Evolutionary conservation across 2,113 vertebrate species (phyloP), one percentile per base, ranked within the genome.

Genomic region (Calidris pygmaea): DNA sequence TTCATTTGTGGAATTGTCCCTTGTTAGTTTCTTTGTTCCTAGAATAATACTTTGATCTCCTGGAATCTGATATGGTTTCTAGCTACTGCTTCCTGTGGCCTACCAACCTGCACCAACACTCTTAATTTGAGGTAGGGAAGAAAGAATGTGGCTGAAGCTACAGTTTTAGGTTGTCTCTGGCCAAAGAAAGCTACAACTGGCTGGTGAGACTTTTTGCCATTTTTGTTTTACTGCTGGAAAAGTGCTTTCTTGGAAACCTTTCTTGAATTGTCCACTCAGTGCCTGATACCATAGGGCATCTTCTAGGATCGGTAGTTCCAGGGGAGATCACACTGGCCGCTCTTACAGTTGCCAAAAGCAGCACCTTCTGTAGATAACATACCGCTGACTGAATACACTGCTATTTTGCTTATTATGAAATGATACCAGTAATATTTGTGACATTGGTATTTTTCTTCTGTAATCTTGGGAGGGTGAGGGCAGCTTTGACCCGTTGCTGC

Each of bases 401-500:
- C 43, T 29, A 1, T 19, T 59, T 16, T 48, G 37, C 32, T 55
- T 22, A 0, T 6, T 82, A 5, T 39, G 27, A 18, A 32, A 8
- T 12, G 7, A 1, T 12, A 4, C 7, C 26, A 35, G 14, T 22
- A 37, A 1, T 29, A 2, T 14, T 14, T 39, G 35, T 48, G 56
- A 1, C 17, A 1, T 1, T 11, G 56, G 7, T 29, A 12, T 4
- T 12, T 52, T 23, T 47, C 34, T 5, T 48, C 14, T 63, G 34
- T 19, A 0, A 4, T 8, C 32, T 30, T 2, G 1, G 63, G 41
- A 7, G 43, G 4, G 2, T 7, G 10, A 7, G 43, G 34, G 17
- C 32, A 18, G 22, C 53, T 50, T 29, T 24, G 76, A 3, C 23
- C 76, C 39, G 43, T 24, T 45, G 67, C 59, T 20, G 43, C 3